phyloP scores from a whole-genome alignment of 1,140 invertebrate genomes.

The Drosophila parvula region DNA sequence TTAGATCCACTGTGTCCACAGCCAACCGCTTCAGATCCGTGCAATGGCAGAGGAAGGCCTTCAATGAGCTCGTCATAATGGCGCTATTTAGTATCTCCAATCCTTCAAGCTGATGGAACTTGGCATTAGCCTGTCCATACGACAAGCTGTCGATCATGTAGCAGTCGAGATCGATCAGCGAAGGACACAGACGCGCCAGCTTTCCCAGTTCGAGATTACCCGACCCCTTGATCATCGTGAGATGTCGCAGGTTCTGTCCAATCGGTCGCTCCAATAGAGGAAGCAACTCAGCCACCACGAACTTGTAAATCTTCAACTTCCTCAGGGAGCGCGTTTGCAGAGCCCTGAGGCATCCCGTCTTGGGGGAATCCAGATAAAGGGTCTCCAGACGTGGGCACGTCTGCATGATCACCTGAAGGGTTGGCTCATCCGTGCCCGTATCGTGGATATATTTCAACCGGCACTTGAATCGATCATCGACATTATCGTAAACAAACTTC shows the following conservation, averaged over 20 bases:
- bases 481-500: slow-evolving; percentile 85
- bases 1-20: slow-evolving; percentile 84
- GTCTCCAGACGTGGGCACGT: slow-evolving; percentile 87
- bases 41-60: slow-evolving; percentile 86
- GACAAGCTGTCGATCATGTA: slow-evolving; percentile 87
- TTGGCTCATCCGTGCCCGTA: slow-evolving; percentile 85
- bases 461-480: slow-evolving; percentile 85
- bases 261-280: slow-evolving; percentile 85
- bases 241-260: slow-evolving; percentile 85
- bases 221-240: slow-evolving; percentile 87
- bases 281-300: slow-evolving; percentile 86
- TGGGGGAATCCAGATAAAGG: slow-evolving; percentile 87
- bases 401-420: slow-evolving; percentile 85
- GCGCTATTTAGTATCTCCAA: slow-evolving; percentile 87
- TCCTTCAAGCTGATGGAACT: slow-evolving; percentile 86
- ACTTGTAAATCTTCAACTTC: slow-evolving; percentile 87
- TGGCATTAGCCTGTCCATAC: slow-evolving; percentile 85
- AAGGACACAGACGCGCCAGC: slow-evolving; percentile 86
- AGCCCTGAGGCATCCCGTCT: slow-evolving; percentile 85
- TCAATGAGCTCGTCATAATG: slow-evolving; percentile 85
- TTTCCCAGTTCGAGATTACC: slow-evolving; percentile 86
- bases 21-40: slow-evolving; percentile 87
- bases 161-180: slow-evolving; percentile 86
- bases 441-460: slow-evolving; percentile 87
- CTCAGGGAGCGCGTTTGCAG: slow-evolving; percentile 84